Evolutionary conservation across 2,797 vertebrate genomes (phyloP).

Genomic region (Falco naumanni): DNA sequence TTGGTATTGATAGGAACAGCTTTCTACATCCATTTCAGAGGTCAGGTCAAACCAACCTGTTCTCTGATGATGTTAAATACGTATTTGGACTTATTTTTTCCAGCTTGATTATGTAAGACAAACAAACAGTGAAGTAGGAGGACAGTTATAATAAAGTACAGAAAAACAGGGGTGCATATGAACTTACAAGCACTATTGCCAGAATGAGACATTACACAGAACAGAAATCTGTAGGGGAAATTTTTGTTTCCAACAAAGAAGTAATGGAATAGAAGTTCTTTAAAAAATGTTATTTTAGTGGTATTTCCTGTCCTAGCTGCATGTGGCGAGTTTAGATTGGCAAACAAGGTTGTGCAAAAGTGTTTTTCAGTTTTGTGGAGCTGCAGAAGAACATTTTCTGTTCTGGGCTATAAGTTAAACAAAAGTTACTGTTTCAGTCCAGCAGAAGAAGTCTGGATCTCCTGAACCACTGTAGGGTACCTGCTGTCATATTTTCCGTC

Average conservation of each 20-base stretch:
- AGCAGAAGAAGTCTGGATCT: background rate
- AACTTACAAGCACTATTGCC: background rate
- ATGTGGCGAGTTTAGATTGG: background rate
- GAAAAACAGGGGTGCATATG: background rate
- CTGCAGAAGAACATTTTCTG: background rate
- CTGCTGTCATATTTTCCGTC: background rate
- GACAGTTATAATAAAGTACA: background rate
- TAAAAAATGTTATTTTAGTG: background rate
- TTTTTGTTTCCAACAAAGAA: background rate
- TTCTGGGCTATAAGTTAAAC: background rate
- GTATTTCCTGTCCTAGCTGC: background rate
- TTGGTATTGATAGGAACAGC: background rate
- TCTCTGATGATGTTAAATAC: background rate
- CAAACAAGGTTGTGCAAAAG: background rate
- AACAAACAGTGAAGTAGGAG: background rate
- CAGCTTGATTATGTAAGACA: background rate
- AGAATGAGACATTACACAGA: background rate
- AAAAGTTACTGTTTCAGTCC: background rate
- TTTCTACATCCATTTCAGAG: background rate
- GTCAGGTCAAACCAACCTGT: background rate
- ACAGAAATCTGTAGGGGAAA: background rate
- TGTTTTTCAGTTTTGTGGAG: background rate
- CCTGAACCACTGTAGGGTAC: background rate
- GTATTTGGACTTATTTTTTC: background rate
- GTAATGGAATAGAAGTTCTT: background rate